Conservation (phyloP, 1,140 invertebrate genomes). For the Ceratitis capitata region DNA sequence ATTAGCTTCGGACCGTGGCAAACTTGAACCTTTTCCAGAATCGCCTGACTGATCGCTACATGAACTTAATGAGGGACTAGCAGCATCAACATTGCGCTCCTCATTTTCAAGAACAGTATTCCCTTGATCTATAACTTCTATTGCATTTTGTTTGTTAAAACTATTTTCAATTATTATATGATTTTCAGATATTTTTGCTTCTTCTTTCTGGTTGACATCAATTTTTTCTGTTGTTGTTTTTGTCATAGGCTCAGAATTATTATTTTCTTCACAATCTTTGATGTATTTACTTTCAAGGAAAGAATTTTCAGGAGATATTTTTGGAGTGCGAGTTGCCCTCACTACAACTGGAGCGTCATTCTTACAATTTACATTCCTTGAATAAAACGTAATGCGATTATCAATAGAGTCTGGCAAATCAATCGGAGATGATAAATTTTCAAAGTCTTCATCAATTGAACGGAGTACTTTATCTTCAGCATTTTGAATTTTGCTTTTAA, state of each 20-base stretch:
- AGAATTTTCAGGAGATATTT: constrained; percentile 64
- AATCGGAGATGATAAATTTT: constrained; percentile 58
- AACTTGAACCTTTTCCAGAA: constrained; percentile 63
- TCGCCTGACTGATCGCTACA: constrained; percentile 63
- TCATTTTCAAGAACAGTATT: constrained; percentile 48
- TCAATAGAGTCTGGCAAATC: constrained; percentile 60
- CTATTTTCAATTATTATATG: not conserved
- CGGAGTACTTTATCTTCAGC: constrained; percentile 59
- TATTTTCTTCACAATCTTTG: constrained; percentile 58
- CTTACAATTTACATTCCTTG: constrained; percentile 51
- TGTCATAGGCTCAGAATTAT: constrained; percentile 46
- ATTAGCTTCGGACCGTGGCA: constrained; percentile 60
- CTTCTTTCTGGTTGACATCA: not conserved
- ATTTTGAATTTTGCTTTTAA: constrained; percentile 61
- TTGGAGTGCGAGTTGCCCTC: constrained; percentile 59
- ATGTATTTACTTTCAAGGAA: constrained; percentile 61
- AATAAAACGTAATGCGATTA: constrained; percentile 52
- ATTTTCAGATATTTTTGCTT: not conserved
- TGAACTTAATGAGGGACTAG: constrained; percentile 61
- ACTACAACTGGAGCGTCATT: constrained; percentile 59
- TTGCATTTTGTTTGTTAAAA: constrained; percentile 30
- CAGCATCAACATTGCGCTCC: constrained; percentile 60
- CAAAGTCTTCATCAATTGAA: constrained; percentile 62
- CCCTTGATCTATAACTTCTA: constrained; percentile 38
- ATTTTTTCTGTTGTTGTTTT: not conserved